A percentile compares a stretch with the other conserved stretches of the same genome.
These are phyloP conservation scores for Cyphomyrus plagiostoma DNA, from an alignment of 2,113 vertebrate species.

Conservation along the genomic window DNA sequence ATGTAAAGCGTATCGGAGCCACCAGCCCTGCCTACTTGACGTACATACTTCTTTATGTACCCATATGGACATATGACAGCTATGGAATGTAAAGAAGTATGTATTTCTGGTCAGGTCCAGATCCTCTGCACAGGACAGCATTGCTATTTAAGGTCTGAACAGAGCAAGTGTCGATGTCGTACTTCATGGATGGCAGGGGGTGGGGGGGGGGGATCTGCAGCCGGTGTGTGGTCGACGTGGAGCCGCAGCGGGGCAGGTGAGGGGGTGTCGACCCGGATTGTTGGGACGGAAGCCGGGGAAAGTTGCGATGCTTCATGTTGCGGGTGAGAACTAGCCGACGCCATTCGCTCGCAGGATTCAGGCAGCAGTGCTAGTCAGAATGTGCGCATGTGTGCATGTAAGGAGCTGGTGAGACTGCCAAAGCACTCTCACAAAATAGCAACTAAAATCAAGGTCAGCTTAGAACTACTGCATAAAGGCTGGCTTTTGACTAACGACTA, in stretches of 20 bases:
- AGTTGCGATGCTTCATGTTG: neutral
- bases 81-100: conserved; percentile 99
- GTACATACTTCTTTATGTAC: conserved; percentile 99
- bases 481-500: conserved; percentile 34
- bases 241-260: neutral
- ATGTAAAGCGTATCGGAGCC: neutral
- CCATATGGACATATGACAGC: conserved; percentile 98
- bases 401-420: neutral
- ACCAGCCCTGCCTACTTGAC: conserved; percentile 69
- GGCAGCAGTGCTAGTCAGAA: neutral
- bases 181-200: neutral
- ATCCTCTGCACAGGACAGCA: conserved; percentile 51
- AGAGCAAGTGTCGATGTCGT: neutral
- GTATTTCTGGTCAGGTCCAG: conserved; percentile 89
- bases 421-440: neutral
- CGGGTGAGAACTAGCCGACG: neutral
- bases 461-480: conserved; percentile 48
- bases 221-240: neutral
- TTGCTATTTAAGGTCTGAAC: neutral
- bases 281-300: neutral
- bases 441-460: conserved; percentile 6
- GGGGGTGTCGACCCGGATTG: neutral
- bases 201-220: neutral
- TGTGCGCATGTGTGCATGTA: neutral
- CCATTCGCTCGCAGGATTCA: neutral